Percentiles rank a stretch among this genome's conserved stretches.
Evolutionary conservation across 2,888 invertebrate genomes (phyloP).

Genomic region (Cephus runcator): DNA sequence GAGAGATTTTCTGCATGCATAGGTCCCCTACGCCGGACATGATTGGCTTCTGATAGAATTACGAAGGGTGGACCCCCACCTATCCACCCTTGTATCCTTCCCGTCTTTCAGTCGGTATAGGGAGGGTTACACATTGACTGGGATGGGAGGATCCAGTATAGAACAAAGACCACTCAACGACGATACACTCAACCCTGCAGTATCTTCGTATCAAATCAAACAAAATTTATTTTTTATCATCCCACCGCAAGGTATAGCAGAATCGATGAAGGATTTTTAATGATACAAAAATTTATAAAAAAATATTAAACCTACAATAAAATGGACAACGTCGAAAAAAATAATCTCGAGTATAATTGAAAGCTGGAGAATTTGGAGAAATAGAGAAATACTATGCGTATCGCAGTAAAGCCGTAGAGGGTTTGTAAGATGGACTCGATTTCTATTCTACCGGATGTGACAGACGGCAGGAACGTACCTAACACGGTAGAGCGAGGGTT

Average conservation of each 20-base stretch:
- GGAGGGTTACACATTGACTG: not conserved
- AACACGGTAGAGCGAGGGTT: slow-evolving; percentile 24
- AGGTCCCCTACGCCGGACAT: slow-evolving; percentile 52
- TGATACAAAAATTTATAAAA: not conserved
- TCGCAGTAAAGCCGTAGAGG: not conserved
- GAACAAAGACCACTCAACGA: slow-evolving; percentile 43
- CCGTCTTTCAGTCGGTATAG: not conserved
- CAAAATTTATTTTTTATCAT: slow-evolving; percentile 46
- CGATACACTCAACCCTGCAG: slow-evolving; percentile 15
- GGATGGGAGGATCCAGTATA: slow-evolving; percentile 34
- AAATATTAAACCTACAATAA: not conserved
- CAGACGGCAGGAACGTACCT: slow-evolving; percentile 19
- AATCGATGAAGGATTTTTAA: slow-evolving; percentile 26
- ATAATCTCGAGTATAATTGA: not conserved
- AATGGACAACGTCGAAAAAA: not conserved
- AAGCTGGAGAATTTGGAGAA: not conserved
- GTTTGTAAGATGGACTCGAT: slow-evolving; percentile 21
- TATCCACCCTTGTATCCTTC: not conserved
- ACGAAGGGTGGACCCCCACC: slow-evolving; percentile 50
- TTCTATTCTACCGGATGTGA: not conserved
- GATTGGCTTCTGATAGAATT: slow-evolving; percentile 64
- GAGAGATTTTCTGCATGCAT: slow-evolving; percentile 53
- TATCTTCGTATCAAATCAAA: slow-evolving; percentile 47
- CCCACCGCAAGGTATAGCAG: slow-evolving; percentile 7
- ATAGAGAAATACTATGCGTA: not conserved